A percentile compares a stretch with the other conserved stretches of the same genome.
Conservation (phyloP, 2,888 invertebrate genomes). For the Patella ulyssiponensis region DNA sequence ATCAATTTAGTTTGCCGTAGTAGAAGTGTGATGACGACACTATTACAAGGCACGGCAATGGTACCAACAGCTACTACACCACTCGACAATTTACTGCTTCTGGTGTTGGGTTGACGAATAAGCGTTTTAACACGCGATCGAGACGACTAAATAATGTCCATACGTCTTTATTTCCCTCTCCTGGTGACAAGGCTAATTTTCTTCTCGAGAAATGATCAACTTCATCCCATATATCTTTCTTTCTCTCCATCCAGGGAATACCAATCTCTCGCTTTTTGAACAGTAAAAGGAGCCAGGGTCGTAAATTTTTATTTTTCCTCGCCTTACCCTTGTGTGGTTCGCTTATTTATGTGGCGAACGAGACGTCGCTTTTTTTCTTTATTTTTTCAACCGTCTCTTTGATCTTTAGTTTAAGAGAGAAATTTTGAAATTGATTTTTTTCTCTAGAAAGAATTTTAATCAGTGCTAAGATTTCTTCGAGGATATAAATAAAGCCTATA, state of each 20-base stretch:
- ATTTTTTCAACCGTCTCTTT: neutral
- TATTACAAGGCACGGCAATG: too few species aligned
- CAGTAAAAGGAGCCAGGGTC: slow-evolving; percentile 7
- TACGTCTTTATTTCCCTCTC: neutral
- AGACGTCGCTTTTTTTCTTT: slow-evolving; percentile 5
- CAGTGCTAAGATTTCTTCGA: neutral
- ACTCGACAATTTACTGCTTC: neutral
- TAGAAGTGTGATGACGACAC: too few species aligned
- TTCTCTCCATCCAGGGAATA: slow-evolving; percentile 1
- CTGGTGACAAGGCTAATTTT: slow-evolving; percentile 11
- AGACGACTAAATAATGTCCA: slow-evolving; percentile 1
- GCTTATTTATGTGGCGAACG: slow-evolving; percentile 7
- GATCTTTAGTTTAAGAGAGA: neutral
- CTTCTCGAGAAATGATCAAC: slow-evolving; percentile 12
- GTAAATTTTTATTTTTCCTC: slow-evolving; percentile 3
- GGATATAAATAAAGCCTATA: too few species aligned
- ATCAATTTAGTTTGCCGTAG: too few species aligned
- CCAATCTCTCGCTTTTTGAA: slow-evolving; percentile 9
- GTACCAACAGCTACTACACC: neutral
- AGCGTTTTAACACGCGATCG: slow-evolving; percentile 6
- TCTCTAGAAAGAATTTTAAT: slow-evolving; percentile 4
- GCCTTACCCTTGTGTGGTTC: slow-evolving; percentile 9
- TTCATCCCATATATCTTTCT: slow-evolving; percentile 8
- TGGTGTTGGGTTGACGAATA: neutral
- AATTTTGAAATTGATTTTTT: slow-evolving; percentile 6